A percentile compares a stretch with the other conserved stretches of the same genome.
These are phyloP conservation scores for Muricea muricata DNA, from an alignment of 92 coral and sea anemone genomes.

Conservation along the genomic window DNA sequence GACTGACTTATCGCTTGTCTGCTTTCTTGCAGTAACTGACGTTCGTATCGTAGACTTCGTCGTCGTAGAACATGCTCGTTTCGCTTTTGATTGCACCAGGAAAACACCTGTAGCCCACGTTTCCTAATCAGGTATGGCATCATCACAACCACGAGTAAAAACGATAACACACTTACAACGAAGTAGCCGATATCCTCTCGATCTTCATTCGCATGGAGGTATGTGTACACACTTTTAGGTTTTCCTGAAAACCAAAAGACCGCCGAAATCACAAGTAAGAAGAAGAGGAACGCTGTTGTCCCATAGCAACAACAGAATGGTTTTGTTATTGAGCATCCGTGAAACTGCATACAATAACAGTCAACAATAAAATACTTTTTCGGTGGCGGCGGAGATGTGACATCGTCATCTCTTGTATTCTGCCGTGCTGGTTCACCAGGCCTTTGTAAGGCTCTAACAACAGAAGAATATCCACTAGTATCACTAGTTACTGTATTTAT, in stretches of 20 bases:
- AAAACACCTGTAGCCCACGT: neutral
- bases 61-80: neutral
- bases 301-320: slow-evolving; percentile 20
- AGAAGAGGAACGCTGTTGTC: neutral
- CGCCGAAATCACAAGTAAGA: neutral
- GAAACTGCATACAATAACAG: slow-evolving; percentile 3
- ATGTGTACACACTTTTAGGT: slow-evolving; percentile 1
- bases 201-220: neutral
- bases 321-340: slow-evolving; percentile 10
- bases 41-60: neutral
- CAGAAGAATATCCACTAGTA: neutral
- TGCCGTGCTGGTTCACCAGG: neutral
- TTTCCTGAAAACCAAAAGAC: slow-evolving; percentile 14
- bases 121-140: neutral
- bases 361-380: slow-evolving; percentile 3
- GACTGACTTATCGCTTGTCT: neutral
- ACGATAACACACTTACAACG: neutral
- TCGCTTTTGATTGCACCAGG: neutral
- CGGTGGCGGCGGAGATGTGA: neutral
- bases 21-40: neutral
- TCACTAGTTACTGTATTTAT: neutral
- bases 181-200: neutral
- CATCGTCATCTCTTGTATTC: neutral
- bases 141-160: neutral
- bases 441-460: too few species aligned